Evolutionary conservation across 2,113 vertebrate species (phyloP), one percentile per base, ranked within the genome.

Genomic region (Myotis lucifugus): DNA sequence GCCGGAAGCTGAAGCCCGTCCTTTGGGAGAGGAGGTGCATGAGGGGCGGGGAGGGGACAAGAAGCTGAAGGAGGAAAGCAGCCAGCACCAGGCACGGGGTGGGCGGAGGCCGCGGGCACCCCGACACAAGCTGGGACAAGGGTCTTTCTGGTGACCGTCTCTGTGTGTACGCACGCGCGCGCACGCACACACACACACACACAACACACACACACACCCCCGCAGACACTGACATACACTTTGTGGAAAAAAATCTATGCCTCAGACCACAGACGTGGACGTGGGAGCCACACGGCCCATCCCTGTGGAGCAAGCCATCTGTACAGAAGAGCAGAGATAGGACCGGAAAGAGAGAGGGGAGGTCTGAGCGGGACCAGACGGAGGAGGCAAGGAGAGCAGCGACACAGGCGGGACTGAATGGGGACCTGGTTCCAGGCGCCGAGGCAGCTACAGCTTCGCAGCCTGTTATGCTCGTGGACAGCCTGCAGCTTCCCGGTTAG

Each of bases 381-480:
- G 25, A 64, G 27, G 27, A 6, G 23, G 50, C 50, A 17, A 50
- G 61, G 11, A 3, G 27, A 21, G 27, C 29, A 15, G 29, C 1
- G 29, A 5, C 25, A 17, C 56, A 10, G 56, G 42, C 42, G 46
- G 46, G 46, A 6, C 46, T 46, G 64, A 15, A 66, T 1, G 29
- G 64, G 64, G 64, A 32, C 64, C 64, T 14, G 27, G 64, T 2
- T 3, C 6, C 64, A 66, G 29, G 25, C 0, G 37, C 27, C 5
- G 18, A 67, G 74, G 40, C 29, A 2, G 40, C 0, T 2, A 1
- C 25, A 2, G 10, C 6, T 1, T 5, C 0, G 8, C 46, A 23
- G 87, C 61, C 54, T 0, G 5, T 29, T 10, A 2, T 1, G 32
- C 12, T 3, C n/a, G 23, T 5, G 8, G 1, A 10, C 0, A 1